Evolutionary conservation across 1,140 invertebrate genomes (phyloP).

Genomic region (Lucilia cuprina): DNA sequence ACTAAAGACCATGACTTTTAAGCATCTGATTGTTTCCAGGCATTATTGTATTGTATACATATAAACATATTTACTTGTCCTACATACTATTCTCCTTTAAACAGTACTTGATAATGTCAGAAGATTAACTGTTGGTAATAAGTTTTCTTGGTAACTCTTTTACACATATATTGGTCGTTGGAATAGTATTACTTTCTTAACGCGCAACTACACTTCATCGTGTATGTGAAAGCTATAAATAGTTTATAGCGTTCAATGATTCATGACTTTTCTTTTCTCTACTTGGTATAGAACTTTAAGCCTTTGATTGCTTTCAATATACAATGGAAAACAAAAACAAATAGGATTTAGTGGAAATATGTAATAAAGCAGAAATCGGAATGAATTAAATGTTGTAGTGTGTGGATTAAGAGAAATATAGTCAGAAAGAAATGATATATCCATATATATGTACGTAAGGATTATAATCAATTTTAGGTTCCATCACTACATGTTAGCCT

Average conservation of each 20-base stretch:
- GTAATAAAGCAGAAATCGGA: background rate
- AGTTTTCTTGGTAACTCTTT: constrained; percentile 24
- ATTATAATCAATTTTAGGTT: no score
- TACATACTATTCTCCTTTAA: background rate
- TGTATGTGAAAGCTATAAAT: constrained; percentile 5
- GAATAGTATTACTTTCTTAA: background rate
- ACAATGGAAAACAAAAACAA: constrained; percentile 18
- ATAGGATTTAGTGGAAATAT: background rate
- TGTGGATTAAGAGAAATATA: no score
- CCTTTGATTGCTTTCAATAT: constrained; percentile 41
- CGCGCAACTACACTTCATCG: background rate
- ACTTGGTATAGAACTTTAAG: constrained; percentile 8
- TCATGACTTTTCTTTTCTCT: background rate
- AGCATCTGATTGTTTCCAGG: background rate
- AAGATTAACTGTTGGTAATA: constrained; percentile 43
- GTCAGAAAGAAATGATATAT: no score
- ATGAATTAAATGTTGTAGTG: background rate
- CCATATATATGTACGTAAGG: no score
- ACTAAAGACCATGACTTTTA: constrained; percentile 3
- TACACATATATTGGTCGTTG: constrained; percentile 11
- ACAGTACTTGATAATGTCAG: constrained; percentile 36
- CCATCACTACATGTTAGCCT: no score
- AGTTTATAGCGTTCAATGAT: background rate
- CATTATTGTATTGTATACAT: background rate
- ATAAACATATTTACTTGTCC: background rate